Conservation (phyloP, 2,888 invertebrate species). For the Lepidocyrtinus sp. region DNA sequence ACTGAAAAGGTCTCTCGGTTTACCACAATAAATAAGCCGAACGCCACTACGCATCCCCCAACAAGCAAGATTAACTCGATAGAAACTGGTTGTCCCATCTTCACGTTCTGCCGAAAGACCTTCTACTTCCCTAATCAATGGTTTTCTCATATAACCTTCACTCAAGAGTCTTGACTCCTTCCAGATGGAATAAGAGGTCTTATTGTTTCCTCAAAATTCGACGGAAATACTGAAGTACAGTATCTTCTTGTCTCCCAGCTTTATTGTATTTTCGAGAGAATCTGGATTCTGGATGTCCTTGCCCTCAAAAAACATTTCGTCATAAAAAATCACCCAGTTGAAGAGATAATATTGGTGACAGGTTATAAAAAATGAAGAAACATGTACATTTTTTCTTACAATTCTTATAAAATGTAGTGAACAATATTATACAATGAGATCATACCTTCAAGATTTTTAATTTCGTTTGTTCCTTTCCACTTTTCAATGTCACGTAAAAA, state of each 20-base stretch:
- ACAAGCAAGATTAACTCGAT: slow-evolving; percentile 55
- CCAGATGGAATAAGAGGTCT: not conserved
- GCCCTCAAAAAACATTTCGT: too few relatives aligned
- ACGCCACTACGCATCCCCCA: slow-evolving; percentile 47
- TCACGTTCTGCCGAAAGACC: not conserved
- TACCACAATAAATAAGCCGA: slow-evolving; percentile 60
- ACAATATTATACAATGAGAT: too few relatives aligned
- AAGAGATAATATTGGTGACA: too few relatives aligned
- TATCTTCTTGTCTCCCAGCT: not conserved
- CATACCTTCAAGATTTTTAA: too few relatives aligned
- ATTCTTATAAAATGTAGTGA: too few relatives aligned
- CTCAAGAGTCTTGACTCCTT: too few relatives aligned
- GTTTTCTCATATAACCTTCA: not conserved
- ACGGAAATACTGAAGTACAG: not conserved
- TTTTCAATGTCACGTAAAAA: too few relatives aligned
- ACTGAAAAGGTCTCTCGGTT: slow-evolving; percentile 11
- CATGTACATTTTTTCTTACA: too few relatives aligned
- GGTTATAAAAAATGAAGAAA: too few relatives aligned
- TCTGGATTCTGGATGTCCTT: not conserved
- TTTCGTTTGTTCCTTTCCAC: too few relatives aligned
- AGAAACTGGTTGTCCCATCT: slow-evolving; percentile 50
- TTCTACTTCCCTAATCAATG: not conserved
- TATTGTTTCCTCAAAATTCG: not conserved
- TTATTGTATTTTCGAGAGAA: not conserved
- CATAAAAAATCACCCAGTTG: too few relatives aligned